These are phyloP conservation scores for Hydrotaea cyrtoneurina DNA, from an alignment of 2,888 invertebrate species.

Conservation along the genomic window DNA sequence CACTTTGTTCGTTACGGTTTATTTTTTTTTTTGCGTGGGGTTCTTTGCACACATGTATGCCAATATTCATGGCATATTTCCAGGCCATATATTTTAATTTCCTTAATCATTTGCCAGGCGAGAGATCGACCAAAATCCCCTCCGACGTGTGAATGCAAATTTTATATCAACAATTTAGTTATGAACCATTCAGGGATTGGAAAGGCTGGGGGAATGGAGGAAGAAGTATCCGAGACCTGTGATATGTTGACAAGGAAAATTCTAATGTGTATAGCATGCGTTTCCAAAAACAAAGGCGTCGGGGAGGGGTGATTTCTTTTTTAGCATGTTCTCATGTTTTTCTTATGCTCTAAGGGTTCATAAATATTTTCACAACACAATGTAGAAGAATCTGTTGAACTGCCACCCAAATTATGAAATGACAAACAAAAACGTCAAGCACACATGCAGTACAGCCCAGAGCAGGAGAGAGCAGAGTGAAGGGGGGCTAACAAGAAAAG, in stretches of 20 bases:
- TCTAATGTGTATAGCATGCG: slow-evolving; percentile 51
- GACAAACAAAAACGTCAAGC: slow-evolving; percentile 46
- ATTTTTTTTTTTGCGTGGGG: no score
- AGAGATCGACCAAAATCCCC: no score
- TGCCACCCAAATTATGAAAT: slow-evolving; percentile 41
- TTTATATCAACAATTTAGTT: slow-evolving; percentile 32
- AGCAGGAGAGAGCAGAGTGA: neutral
- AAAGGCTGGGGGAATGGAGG: neutral
- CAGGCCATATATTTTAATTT: slow-evolving; percentile 47
- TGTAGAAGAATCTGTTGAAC: slow-evolving; percentile 65
- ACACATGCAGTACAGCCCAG: slow-evolving; percentile 48
- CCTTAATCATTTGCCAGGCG: slow-evolving; percentile 17
- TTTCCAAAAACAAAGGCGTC: no score
- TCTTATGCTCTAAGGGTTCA: slow-evolving; percentile 56
- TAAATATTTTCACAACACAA: slow-evolving; percentile 52
- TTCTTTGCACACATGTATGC: neutral
- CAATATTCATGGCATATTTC: slow-evolving; percentile 19
- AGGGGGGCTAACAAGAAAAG: neutral
- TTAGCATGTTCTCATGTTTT: slow-evolving; percentile 6
- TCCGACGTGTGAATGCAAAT: slow-evolving; percentile 52
- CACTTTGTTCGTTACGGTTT: neutral
- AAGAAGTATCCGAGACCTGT: neutral
- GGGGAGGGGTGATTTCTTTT: slow-evolving; percentile 48
- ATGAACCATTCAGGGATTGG: neutral
- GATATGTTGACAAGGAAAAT: slow-evolving; percentile 11